These are phyloP conservation scores for Hestina assimilis DNA, from an alignment of 1,140 invertebrate genomes.

Conservation along the genomic window DNA sequence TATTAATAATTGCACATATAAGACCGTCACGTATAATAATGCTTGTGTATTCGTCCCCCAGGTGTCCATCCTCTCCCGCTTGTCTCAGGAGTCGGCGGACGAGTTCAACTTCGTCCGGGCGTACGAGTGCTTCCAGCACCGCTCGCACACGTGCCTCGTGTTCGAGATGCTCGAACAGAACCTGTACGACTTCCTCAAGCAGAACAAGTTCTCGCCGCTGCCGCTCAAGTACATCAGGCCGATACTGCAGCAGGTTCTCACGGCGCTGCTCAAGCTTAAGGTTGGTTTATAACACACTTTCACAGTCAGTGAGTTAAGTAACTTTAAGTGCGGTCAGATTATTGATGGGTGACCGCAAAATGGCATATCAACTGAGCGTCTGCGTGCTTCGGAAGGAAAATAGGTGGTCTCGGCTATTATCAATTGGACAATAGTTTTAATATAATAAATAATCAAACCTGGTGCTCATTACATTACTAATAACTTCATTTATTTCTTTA, in stretches of 20 bases:
- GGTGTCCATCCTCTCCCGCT: conserved; percentile 96
- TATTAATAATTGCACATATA: not conserved
- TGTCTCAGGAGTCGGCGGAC: conserved; percentile 99
- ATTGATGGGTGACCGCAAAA: not conserved
- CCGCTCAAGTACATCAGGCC: conserved; percentile 99
- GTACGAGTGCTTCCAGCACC: conserved; percentile 99
- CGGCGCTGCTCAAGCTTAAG: conserved; percentile 98
- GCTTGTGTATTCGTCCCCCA: no score
- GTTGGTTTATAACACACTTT: conserved; percentile 73
- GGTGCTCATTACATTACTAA: no score
- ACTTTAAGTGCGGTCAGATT: no score
- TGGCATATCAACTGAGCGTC: no score
- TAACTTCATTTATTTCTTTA: no score
- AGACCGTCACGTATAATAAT: not conserved
- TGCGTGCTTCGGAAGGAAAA: no score
- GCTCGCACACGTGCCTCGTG: conserved; percentile 99
- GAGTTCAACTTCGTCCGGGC: conserved; percentile 99
- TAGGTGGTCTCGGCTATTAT: no score
- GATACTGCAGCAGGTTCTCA: conserved; percentile 98
- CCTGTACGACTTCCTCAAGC: conserved; percentile 99
- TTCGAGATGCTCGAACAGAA: conserved; percentile 99
- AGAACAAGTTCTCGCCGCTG: conserved; percentile 99
- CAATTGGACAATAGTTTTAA: no score
- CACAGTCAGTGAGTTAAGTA: no score
- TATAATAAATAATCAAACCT: no score